Base-by-base conservation (phyloP, 2,888 invertebrate genomes). In the Dryomyza anilis region DNA sequence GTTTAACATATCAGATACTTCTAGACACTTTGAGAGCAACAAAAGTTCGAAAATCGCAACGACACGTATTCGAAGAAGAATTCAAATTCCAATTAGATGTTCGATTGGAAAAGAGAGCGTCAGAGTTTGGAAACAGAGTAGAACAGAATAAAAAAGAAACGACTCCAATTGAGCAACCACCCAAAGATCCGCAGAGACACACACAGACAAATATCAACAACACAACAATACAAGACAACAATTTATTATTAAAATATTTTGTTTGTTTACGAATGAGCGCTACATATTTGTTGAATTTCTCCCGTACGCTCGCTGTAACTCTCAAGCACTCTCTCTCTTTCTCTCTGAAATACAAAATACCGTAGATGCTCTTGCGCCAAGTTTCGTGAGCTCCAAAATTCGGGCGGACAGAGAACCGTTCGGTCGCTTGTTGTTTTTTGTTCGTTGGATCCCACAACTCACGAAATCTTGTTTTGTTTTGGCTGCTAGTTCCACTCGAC, bases 351-450 rank as follows among this genome's bases (percentile, higher is more conserved):
- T n/a, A n/a, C n/a, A n/a, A n/a, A 45, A 59, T 59, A 45, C 25
- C 58, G 58, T 59, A 59, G 21, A 59, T 46, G 8, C 21, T 59
- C 58, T 21, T 30, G 29, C 12, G 21, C 58, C 46, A 59, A 59
- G 58, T 45, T 46, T 59, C 58, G 46, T 59, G 43, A 57, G 57
- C 53, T 29, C 30, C 53, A 12, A 4, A 27, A 50, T 19, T n/a
- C n/a, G 2, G 2, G n/a, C 21, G 8, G 4, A 30, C n/a, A n/a
- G n/a, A n/a, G n/a, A n/a, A n/a, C n/a, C n/a, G n/a, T 12, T 53
- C 33, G 53, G 25, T 29, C 45, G 16, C 21, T 27, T 29, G 45
- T 27, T 10, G 36, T 4, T 46, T 16, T 16, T 29, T 16, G 30
- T 43, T 16, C 8, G 14, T 6, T n/a, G 16, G 8, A 8, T 16